phyloP scores from a whole-genome alignment of 2,888 invertebrate species.

The Leucophenga maculata region DNA sequence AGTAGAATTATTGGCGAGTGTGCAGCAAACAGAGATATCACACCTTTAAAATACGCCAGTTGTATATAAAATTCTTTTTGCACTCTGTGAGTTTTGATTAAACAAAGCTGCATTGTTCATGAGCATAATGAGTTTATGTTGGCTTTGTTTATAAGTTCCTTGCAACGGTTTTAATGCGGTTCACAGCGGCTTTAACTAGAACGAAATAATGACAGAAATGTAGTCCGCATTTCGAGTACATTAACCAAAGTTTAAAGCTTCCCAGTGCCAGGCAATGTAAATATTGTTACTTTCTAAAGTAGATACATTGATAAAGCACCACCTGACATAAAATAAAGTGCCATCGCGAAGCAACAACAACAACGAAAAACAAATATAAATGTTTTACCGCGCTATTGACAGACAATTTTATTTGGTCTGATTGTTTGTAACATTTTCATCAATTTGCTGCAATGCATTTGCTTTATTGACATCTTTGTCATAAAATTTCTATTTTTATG shows the following conservation, averaged over 20 bases:
- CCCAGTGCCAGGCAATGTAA: too few species aligned
- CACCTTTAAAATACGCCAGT: neutral
- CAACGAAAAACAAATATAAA: too few species aligned
- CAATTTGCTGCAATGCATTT: neutral
- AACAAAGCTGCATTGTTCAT: slow-evolving; percentile 16
- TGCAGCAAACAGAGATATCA: neutral
- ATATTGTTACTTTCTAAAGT: too few species aligned
- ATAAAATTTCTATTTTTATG: slow-evolving; percentile 12
- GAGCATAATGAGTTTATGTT: slow-evolving; percentile 14
- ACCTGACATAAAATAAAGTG: neutral
- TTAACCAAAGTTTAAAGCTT: neutral
- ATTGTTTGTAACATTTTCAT: neutral
- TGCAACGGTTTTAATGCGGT: slow-evolving; percentile 13
- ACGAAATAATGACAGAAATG: too few species aligned
- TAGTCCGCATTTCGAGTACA: neutral
- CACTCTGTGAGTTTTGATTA: neutral
- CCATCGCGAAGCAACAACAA: too few species aligned
- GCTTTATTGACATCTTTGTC: slow-evolving; percentile 12
- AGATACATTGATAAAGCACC: neutral
- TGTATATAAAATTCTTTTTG: neutral
- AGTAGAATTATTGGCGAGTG: neutral
- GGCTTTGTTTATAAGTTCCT: slow-evolving; percentile 11
- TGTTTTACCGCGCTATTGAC: neutral
- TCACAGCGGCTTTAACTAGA: neutral
- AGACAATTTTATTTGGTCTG: neutral